Conservation (phyloP, 2,888 invertebrate species). For the Epinotia nisella region DNA sequence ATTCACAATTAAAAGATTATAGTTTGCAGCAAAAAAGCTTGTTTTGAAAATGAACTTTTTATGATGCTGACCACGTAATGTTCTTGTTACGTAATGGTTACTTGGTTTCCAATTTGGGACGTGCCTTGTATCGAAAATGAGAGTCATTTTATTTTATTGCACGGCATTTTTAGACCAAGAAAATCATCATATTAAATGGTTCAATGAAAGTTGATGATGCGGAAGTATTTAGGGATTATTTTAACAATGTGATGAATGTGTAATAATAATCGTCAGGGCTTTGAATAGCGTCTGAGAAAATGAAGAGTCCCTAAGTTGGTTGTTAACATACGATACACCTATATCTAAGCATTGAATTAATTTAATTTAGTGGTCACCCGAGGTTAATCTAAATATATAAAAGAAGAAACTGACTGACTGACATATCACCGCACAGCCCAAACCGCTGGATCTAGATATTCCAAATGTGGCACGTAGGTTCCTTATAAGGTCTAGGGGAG, state of each 20-base stretch:
- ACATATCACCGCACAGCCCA: no score
- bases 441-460: no score
- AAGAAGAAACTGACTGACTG: no score
- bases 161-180: conserved; percentile 23
- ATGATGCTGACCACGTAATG: conserved; percentile 7
- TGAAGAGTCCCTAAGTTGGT: no score
- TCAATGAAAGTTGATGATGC: neutral
- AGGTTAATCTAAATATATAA: no score
- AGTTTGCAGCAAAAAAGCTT: neutral
- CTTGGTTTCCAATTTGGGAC: conserved; percentile 30
- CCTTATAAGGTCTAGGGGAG: no score
- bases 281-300: neutral
- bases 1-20: neutral
- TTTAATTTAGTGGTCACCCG: no score
- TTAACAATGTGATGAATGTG: neutral
- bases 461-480: no score
- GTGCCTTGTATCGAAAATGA: conserved; percentile 35
- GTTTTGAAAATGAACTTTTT: conserved; percentile 13
- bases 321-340: no score
- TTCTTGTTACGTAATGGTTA: conserved; percentile 23
- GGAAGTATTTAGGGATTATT: neutral
- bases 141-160: conserved; percentile 42
- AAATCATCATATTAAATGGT: conserved; percentile 10
- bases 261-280: neutral
- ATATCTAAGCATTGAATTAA: no score